Evolutionary conservation across 2,888 invertebrate genomes (phyloP).

Genomic region (Nemoura dubitans): DNA sequence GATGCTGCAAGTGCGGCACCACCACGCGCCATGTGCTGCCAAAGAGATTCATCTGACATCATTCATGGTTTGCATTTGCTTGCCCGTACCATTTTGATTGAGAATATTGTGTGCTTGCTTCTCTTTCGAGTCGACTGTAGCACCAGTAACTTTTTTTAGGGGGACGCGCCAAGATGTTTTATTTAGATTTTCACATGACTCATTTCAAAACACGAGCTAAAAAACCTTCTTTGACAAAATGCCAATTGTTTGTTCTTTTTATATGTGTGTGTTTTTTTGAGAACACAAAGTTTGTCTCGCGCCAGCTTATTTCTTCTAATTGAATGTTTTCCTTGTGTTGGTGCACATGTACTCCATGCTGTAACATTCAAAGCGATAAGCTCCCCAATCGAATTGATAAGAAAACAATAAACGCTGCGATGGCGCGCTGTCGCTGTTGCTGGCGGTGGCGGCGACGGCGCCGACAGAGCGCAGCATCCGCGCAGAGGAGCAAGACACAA

Average conservation of each 20-base stretch:
- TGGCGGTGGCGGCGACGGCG: neutral
- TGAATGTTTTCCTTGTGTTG: neutral
- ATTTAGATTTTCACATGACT: slow-evolving; percentile 41
- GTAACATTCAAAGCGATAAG: neutral
- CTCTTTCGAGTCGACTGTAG: neutral
- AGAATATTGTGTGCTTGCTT: neutral
- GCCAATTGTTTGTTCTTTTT: slow-evolving; percentile 37
- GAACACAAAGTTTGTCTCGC: slow-evolving; percentile 24
- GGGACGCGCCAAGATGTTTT: slow-evolving; percentile 29
- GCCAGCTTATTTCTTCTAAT: neutral
- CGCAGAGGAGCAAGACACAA: too few species aligned
- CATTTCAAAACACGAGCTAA: slow-evolving; percentile 33
- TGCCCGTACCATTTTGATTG: neutral
- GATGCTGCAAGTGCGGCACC: too few species aligned
- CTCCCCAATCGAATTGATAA: neutral
- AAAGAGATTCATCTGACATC: neutral
- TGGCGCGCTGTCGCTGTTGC: neutral
- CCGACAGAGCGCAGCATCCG: too few species aligned
- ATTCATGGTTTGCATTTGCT: neutral
- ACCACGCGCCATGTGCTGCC: neutral
- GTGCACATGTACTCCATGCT: neutral
- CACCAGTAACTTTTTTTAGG: neutral
- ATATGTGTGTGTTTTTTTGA: slow-evolving; percentile 26
- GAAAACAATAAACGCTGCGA: neutral
- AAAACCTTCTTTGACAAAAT: slow-evolving; percentile 22